Base-by-base conservation (phyloP, 64 coral and sea anemone genomes). In the Orbicella faveolata region DNA sequence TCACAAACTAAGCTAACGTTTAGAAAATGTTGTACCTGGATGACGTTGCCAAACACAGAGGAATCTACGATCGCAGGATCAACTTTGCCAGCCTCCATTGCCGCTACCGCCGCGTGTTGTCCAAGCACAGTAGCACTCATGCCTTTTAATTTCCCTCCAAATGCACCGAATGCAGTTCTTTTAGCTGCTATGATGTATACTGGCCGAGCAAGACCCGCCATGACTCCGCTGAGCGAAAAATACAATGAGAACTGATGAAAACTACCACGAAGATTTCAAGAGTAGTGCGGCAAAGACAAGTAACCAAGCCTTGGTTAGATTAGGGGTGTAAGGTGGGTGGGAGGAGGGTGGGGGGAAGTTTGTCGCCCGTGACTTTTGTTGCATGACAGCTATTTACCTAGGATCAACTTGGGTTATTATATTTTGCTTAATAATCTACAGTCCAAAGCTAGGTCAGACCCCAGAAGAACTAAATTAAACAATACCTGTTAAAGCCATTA, bases 181-280 rank as follows among this genome's bases (percentile, higher is more conserved):
- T 95, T 99, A 15, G 93, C 97, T 41, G 97, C 97, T 36, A 99
- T 91, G 81, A 99, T 99, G 66, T 93, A 99, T 53, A 99, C 97
- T 68, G 97, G 94, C 53, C 91, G 89, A 51, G 88, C 62, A 76
- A 99, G 87, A 70, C 82, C 82, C 23, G 94, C 91, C 97, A 99
- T 99, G 7, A 16, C 63, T 64, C 10, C 15, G 19, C 23, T 14
- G 63, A 69, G 36, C 51, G 53, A 19, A 41, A 3, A 69, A 69
- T n/a, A 25, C 25, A n/a, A 21, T 23, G 66, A 69, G 20, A 69
- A 69, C 20, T 69, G 20, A n/a, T 20, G 66, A 21, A n/a, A 69
- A 69, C 66, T n/a, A 69, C 54, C 0, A 57, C 9, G 3, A 57
- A 57, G 54, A 57, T 57, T 57, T 57, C 54, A 57, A 4, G 13